Evolutionary conservation across 64 coral and sea anemone species (phyloP), one percentile per base, ranked within the genome.

Genomic region (Porites lutea): DNA sequence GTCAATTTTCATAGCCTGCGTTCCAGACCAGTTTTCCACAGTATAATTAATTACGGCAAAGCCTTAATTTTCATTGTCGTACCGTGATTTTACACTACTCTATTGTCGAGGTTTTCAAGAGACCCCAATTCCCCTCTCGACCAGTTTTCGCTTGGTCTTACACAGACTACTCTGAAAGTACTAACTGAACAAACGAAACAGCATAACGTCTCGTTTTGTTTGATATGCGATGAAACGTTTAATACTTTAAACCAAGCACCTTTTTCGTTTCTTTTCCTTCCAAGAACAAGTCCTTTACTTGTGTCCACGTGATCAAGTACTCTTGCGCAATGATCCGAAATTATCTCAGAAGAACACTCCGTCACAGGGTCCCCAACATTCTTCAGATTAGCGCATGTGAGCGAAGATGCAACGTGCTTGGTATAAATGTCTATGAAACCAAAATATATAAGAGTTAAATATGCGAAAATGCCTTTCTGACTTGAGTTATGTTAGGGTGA

Each of bases 211-310:
- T 37, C 27, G 27, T 37, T 37, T 37, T 1, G 27, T 37, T 37
- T 37, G 27, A 37, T 37, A 37, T 10, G 9, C 18, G 14, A 46
- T 1, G 70, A 73, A 47, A 8, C 8, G 6, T 6, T 6, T 72
- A 0, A 8, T 72, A n/a, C 8, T 6, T 8, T 6, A 12, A 72
- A 14, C 69, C 37, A 72, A 8, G 69, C 69, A 91, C 89, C 89
- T 83, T 75, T 82, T 16, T 76, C 37, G 13, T 74, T n/a, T 63
- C 12, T 59, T 61, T 64, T 52, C 59, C 59, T 91, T 7, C 89
- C 89, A 62, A 91, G 70, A 52, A 64, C 89, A 16, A 91, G 79
- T 51, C 89, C 89, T 75, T 63, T 23, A 37, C 68, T 61, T 3
- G 51, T 65, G 22, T 91, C 57, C 52, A 83, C 79, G 3, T 53